A percentile compares a stretch with the other conserved stretches of the same genome.
These are phyloP conservation scores for Diorhabda elongata DNA, from an alignment of 1,140 invertebrate genomes.

Conservation along the genomic window DNA sequence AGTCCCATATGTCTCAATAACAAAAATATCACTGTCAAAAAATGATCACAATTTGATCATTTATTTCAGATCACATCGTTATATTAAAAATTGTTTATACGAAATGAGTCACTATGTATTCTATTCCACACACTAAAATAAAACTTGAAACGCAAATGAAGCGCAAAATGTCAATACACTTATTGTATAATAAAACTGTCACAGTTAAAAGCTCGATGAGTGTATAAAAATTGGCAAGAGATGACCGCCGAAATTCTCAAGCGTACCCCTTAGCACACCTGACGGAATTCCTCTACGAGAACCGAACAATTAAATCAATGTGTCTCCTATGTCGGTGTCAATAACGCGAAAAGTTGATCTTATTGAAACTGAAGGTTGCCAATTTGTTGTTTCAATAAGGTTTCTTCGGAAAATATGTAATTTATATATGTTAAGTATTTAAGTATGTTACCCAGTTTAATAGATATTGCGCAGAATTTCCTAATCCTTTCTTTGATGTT, in stretches of 20 bases:
- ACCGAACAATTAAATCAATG: slow-evolving; percentile 38
- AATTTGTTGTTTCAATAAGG: neutral
- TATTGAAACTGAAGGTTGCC: slow-evolving; percentile 14
- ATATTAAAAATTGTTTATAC: too few relatives aligned
- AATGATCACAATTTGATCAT: too few relatives aligned
- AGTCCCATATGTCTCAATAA: too few relatives aligned
- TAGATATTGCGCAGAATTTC: too few relatives aligned
- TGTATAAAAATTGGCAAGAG: slow-evolving; percentile 21
- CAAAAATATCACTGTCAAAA: too few relatives aligned
- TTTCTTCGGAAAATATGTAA: neutral
- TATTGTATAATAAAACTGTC: slow-evolving; percentile 29
- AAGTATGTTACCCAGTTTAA: too few relatives aligned
- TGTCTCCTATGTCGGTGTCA: slow-evolving; percentile 36
- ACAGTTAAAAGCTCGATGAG: slow-evolving; percentile 11
- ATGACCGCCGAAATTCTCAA: slow-evolving; percentile 9
- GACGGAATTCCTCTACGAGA: slow-evolving; percentile 32
- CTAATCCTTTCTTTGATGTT: too few relatives aligned
- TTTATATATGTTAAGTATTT: too few relatives aligned
- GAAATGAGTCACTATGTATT: too few relatives aligned
- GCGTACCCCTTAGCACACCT: slow-evolving; percentile 25
- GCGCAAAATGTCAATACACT: neutral
- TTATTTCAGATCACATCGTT: too few relatives aligned
- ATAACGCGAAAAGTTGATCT: slow-evolving; percentile 32
- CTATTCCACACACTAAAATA: too few relatives aligned
- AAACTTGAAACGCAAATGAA: too few relatives aligned